These are phyloP conservation scores for Napeogenes inachia DNA, from an alignment of 2,888 invertebrate species.

Conservation along the genomic window DNA sequence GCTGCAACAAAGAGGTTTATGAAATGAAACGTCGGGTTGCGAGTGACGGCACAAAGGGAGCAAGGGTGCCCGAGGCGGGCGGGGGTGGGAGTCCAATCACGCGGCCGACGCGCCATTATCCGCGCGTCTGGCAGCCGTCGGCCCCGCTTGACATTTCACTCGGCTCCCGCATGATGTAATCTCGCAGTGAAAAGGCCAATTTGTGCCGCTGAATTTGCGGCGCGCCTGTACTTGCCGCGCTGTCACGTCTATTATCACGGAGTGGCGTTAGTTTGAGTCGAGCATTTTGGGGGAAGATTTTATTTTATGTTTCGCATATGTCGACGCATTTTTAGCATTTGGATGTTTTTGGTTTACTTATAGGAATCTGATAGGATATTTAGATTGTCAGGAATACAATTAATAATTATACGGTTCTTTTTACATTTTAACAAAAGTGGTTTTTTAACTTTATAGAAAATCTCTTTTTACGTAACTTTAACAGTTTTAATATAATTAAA, in stretches of 20 bases:
- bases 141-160: constrained; percentile 78
- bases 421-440: no score
- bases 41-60: constrained; percentile 74
- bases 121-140: constrained; percentile 77
- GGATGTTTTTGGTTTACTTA: constrained; percentile 9
- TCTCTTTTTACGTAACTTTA: no score
- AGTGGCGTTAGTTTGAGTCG: constrained; percentile 41
- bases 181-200: constrained; percentile 78
- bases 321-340: constrained; percentile 15
- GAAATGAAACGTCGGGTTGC: constrained; percentile 75
- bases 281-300: constrained; percentile 40
- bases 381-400: neutral
- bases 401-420: no score
- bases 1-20: constrained; percentile 84
- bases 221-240: constrained; percentile 70
- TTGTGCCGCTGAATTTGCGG: constrained; percentile 77
- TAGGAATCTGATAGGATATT: constrained; percentile 11
- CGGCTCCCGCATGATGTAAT: constrained; percentile 78
- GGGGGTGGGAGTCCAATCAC: constrained; percentile 71
- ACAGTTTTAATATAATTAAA: no score
- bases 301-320: constrained; percentile 36
- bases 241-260: constrained; percentile 69
- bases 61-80: constrained; percentile 50
- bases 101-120: constrained; percentile 78
- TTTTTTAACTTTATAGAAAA: no score